phyloP scores from a whole-genome alignment of 2,888 invertebrate genomes.

The Nasonia oneida region DNA sequence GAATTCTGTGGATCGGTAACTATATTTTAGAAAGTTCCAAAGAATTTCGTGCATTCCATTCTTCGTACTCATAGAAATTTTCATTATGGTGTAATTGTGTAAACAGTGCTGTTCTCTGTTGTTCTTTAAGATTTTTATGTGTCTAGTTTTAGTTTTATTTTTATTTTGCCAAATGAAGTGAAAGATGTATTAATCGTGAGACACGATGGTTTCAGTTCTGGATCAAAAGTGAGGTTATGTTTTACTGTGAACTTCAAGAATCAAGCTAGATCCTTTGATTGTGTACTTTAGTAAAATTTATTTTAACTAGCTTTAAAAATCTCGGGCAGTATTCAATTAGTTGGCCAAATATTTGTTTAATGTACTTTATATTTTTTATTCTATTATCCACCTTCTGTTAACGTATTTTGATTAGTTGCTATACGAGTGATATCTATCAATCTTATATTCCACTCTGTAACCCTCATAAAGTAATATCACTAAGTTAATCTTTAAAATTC shows the following conservation, averaged over 20 bases:
- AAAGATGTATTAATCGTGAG: not conserved
- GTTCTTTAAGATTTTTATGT: not conserved
- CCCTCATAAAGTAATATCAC: not conserved
- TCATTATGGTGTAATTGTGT: not conserved
- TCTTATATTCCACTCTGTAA: not conserved
- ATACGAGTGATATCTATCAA: not conserved
- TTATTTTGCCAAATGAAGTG: not conserved
- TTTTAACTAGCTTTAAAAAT: not conserved
- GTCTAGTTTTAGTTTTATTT: not conserved
- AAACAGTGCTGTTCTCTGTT: not conserved
- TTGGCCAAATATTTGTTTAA: not conserved
- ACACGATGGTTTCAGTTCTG: not conserved
- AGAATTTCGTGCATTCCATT: not conserved
- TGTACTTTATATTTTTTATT: not conserved
- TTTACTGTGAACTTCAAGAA: constrained; percentile 19
- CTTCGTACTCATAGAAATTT: not conserved
- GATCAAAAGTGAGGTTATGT: constrained; percentile 48
- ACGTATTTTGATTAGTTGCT: not conserved
- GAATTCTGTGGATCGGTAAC: not conserved
- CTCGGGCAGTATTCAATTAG: not conserved
- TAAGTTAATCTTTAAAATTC: not conserved
- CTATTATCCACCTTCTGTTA: not conserved
- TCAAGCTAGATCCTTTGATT: not conserved
- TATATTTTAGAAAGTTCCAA: constrained; percentile 4
- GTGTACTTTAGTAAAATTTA: not conserved